Evolutionary conservation across 1,140 invertebrate genomes (phyloP).

Genomic region (Drosophila pseudoananassae): DNA sequence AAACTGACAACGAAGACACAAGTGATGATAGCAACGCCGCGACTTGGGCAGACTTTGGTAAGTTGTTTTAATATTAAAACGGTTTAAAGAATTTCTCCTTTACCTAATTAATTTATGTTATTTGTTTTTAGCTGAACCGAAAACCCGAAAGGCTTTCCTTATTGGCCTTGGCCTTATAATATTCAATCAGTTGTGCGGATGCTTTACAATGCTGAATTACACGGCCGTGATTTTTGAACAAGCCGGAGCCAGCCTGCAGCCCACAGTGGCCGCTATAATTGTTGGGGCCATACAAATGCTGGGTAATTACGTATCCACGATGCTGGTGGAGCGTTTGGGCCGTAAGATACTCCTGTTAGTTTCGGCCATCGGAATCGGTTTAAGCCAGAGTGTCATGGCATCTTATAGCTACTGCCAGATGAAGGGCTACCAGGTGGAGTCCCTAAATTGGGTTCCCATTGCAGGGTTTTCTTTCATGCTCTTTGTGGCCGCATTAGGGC

Average conservation of each 20-base stretch:
- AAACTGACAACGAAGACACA: slow-evolving; percentile 7
- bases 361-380: slow-evolving; percentile 61
- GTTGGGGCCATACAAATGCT: slow-evolving; percentile 87
- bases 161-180: slow-evolving; percentile 67
- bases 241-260: slow-evolving; percentile 86
- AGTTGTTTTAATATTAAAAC: neutral
- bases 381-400: slow-evolving; percentile 64
- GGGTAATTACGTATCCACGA: slow-evolving; percentile 84
- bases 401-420: slow-evolving; percentile 52
- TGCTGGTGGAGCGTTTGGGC: slow-evolving; percentile 85
- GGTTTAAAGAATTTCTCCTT: neutral
- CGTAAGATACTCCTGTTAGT: slow-evolving; percentile 79
- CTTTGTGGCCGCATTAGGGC: slow-evolving; percentile 65
- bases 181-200: slow-evolving; percentile 85
- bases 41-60: slow-evolving; percentile 68
- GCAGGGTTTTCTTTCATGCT: slow-evolving; percentile 75
- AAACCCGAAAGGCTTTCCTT: slow-evolving; percentile 55
- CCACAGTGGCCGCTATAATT: slow-evolving; percentile 89
- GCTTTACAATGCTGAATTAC: slow-evolving; percentile 86
- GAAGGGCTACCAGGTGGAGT: slow-evolving; percentile 29
- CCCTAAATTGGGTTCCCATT: slow-evolving; percentile 69
- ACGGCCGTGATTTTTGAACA: slow-evolving; percentile 87
- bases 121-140: slow-evolving; percentile 39
- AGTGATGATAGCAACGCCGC: slow-evolving; percentile 11
- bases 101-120: neutral